Base-by-base conservation (phyloP, 1,140 invertebrate species). In the Zaprionus inermis region DNA sequence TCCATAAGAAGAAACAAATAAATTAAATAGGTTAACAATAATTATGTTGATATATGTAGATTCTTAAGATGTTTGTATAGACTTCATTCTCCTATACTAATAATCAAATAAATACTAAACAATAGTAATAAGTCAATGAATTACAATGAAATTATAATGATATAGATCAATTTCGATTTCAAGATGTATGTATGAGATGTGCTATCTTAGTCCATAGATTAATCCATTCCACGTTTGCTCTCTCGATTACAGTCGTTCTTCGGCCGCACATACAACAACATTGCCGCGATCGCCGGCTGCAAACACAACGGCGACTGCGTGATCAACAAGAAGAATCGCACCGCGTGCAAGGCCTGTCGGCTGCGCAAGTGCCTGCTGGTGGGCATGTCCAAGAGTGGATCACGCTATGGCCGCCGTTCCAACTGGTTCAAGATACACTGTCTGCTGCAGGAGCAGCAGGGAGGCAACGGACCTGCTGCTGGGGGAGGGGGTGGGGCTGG, bases 331-430 rank as follows among this genome's bases (percentile, higher is more conserved):
- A 97, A 98, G 93, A 99, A 98, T 92, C 94, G 98, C 20, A 99
- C 98, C 11, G 96, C 98, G 2, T 99, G 98, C 93, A 99, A 99
- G 92, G 97, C 97, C 0, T 99, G 98, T 89, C 94, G 98, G 0
- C 94, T 99, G 51, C 94, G 97, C 41, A 99, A 99, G 92, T 99
- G 98, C 91, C 93, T 99, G 1, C 92, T 96, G 90, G 98, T 98
- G 24, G 98, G 98, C 32, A 99, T 99, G 98, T 98, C 97, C n/a
- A 98, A 99, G 91, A 97, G 97, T 41, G 97, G 97, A 6, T 98
- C 97, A 0, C 93, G 97, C 3, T 98, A 98, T 91, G 97, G 97
- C 0, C 94, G 97, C 1, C 93, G 97, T 20, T 98, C 97, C n/a
- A 98, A 98, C 90, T 98, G 97, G 97, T 98, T 98, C 94, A 98